These are phyloP conservation scores for Ceyx cyanopectus DNA, from an alignment of 2,113 vertebrate genomes.

Conservation along the genomic window DNA sequence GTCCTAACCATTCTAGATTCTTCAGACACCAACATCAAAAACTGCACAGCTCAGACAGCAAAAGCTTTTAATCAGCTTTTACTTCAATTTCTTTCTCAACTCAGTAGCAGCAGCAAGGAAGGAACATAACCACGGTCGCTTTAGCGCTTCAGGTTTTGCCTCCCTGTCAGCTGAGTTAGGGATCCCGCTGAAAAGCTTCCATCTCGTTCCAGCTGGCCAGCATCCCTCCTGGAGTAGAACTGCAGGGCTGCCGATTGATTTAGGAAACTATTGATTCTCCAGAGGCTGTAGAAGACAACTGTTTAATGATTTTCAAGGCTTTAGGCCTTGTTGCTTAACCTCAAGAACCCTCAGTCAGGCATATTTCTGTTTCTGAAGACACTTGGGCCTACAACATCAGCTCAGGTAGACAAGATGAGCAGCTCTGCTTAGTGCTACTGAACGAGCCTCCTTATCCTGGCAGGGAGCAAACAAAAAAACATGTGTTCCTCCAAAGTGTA, in stretches of 20 bases:
- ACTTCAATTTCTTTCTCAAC: not conserved
- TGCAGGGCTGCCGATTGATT: accelerated
- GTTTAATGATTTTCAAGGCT: not conserved
- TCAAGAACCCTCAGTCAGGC: not conserved
- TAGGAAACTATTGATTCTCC: not conserved
- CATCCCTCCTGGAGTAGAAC: not conserved
- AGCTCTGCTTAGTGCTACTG: not conserved
- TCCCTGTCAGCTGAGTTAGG: not conserved
- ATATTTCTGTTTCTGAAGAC: not conserved
- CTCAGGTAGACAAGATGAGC: not conserved
- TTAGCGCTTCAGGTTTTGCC: not conserved
- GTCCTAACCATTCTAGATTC: too few relatives aligned
- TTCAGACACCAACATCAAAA: not conserved
- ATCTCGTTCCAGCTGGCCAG: not conserved
- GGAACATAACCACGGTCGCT: not conserved
- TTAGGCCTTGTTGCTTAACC: not conserved
- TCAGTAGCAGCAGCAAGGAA: not conserved
- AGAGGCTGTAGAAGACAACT: not conserved
- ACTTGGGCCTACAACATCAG: accelerated
- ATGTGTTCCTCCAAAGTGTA: accelerated
- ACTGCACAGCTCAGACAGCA: not conserved
- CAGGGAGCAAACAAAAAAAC: not conserved
- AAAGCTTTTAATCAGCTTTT: conserved; percentile 32
- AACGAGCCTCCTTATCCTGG: not conserved
- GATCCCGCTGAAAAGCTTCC: not conserved